Evolutionary conservation across 2,888 invertebrate genomes (phyloP), one percentile per base, ranked within the genome.

Genomic region (Apamea crenata): DNA sequence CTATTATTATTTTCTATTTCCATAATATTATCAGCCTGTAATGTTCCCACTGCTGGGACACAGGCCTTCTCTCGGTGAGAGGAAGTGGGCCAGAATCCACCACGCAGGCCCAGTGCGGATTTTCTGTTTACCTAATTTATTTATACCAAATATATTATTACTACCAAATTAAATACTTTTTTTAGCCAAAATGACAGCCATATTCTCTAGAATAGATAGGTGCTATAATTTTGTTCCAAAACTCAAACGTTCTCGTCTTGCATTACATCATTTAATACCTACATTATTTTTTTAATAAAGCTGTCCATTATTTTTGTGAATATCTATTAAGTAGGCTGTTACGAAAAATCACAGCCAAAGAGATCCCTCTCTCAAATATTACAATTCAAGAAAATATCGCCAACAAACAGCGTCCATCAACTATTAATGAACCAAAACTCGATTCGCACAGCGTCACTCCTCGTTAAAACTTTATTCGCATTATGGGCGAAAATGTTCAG

Each of bases 381-480:
- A 59, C n/a, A 80, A 72, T 53, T 61, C 8, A 32, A 32, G 16
- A 59, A 70, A 83, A 72, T 72, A 69, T 67, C n/a, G 16, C 53
- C 44, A 47, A 32, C 29, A 44, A 69, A 69, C 74, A 67, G 56
- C 66, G 8, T 21, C 32, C 56, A 77, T 78, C 44, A 79, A 74
- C 36, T 70, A 86, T 74, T 78, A 77, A 84, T 75, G 67, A 69
- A 73, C 44, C 21, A 73, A 80, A 79, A 86, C 47, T 70, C 53
- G 61, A 77, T 72, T 65, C 67, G 18, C 40, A 71, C 16, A 3
- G 40, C 50, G 84, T 87, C 84, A 79, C 29, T 87, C 82, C 74
- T 87, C 67, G 77, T 87, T 86, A 84, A 75, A 87, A 84, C 78
- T 87, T 86, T 82, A 73, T 81, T 59, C 66, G 50, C 10, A 65